These are phyloP conservation scores for Heterodera filipjevi DNA, from an alignment of 2,888 invertebrate genomes.

Conservation along the genomic window DNA sequence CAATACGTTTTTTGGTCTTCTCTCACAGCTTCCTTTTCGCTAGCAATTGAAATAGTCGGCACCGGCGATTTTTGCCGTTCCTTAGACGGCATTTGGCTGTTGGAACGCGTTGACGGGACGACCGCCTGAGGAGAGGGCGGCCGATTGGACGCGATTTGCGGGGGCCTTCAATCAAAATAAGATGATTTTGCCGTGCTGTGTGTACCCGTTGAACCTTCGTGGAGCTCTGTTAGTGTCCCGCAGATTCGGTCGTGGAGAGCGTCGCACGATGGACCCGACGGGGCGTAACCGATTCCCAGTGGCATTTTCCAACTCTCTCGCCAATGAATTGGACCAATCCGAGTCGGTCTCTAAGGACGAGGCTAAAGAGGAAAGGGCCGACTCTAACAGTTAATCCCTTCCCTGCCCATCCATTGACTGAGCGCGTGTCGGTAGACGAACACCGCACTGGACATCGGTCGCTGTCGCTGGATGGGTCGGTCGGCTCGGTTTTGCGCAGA, in stretches of 20 bases:
- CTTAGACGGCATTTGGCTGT: background rate
- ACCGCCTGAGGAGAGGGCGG: slow-evolving; percentile 21
- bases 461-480: slow-evolving; percentile 8
- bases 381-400: background rate
- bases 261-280: slow-evolving; percentile 24
- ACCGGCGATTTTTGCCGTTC: background rate
- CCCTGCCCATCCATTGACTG: background rate
- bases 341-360: slow-evolving; percentile 5
- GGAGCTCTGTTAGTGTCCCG: background rate
- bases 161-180: background rate
- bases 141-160: background rate
- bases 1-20: background rate
- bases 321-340: slow-evolving; percentile 19
- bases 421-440: slow-evolving; percentile 19
- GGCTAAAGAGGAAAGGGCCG: background rate
- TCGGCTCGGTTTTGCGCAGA: background rate
- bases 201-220: background rate
- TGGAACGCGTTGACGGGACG: slow-evolving; percentile 3
- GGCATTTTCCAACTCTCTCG: slow-evolving; percentile 18
- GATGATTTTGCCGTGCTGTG: background rate
- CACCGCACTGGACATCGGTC: slow-evolving; percentile 9
- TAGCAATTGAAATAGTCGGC: slow-evolving; percentile 23
- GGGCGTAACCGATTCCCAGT: slow-evolving; percentile 13
- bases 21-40: background rate
- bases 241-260: background rate